Evolutionary conservation across 2,888 invertebrate species (phyloP), one percentile per base, ranked within the genome.

Genomic region (Bellardia pandia): DNA sequence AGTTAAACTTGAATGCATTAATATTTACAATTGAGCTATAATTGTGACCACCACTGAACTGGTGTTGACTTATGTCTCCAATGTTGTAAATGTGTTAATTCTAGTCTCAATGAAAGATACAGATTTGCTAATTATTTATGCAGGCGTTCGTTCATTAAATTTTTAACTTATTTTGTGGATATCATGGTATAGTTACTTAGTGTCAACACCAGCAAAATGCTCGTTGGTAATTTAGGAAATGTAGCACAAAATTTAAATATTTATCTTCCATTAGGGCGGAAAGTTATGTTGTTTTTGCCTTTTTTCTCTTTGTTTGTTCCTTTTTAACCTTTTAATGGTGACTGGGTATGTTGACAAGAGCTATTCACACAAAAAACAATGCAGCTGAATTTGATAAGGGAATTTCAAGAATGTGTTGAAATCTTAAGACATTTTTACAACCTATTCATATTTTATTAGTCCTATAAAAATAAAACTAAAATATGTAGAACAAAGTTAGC

Each of bases 101-200:
- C 62, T 64, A 53, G 74, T 86, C 66, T 64, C 71, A 79, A 79
- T 80, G 82, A 66, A 79, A 85, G 83, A 79, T 76, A 71, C 23
- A 76, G 84, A 86, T 88, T 87, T 80, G 86, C 88, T 88, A 88
- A 88, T 88, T 88, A 88, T 81, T 87, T 84, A 88, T 88, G 86
- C 88, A 87, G 86, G 88, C 87, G 87, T 87, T 79, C 9, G 64
- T 76, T 79, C 85, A 81, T 85, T 81, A 81, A 80, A 85, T 80
- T 80, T 85, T 81, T 48, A 81, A 80, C 58, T 71, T 62, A 81
- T 76, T 80, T 76, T 85, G 85, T 76, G 85, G 79, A 64, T 85
- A 80, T 64, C 80, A 62, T 56, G 69, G 71, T 56, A 64, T 80
- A 79, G 80, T 75, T 71, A 85, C 75, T 76, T 66, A 58, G 51